Base-by-base conservation (phyloP, 2,797 vertebrate genomes). In the Fringilla coelebs region DNA sequence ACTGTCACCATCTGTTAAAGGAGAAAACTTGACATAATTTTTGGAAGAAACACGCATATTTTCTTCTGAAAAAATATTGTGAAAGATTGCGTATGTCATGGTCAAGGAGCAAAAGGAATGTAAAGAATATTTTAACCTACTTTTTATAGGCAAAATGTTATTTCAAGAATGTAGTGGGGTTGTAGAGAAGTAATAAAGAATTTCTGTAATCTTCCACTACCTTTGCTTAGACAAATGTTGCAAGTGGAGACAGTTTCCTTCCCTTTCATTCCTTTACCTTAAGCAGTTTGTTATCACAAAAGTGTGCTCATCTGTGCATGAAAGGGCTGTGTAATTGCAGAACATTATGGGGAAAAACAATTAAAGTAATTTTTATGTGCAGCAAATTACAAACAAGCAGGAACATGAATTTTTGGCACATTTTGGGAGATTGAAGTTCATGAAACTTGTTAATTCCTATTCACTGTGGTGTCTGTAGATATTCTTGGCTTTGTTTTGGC, bases 1-100 rank as follows among this genome's bases (percentile, higher is more conserved):
- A 79, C 70, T 95, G 92, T 90, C 67, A 85, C 94, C 94, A 95
- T 93, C 92, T 94, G 95, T 82, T 95, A 73, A 87, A 94, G 83
- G 48, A 89, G 74, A 88, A 94, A 93, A 70, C 54, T 79, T 82
- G 83, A 88, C 74, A 81, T 88, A 49, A 81, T 93, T 89, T 92
- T 93, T 84, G 7, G 19, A 78, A 91, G 66, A 93, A 91, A 73
- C 38, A 79, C 76, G 32, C 66, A 46, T 92, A 66, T 95, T 95
- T 95, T 60, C 58, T 72, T 84, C n/a, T 45, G 45, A 93, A 91
- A 89, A 96, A 95, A 70, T 93, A 85, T 71, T 89, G 34, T 94
- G 91, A 96, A 91, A 92, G 76, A 76, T 31, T 86, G 32, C 82
- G 34, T 89, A 82, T 84, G 88, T 49, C 29, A 66, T 80, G 87